Conservation (phyloP, 2,888 invertebrate genomes). For the Melanostoma scalare region DNA sequence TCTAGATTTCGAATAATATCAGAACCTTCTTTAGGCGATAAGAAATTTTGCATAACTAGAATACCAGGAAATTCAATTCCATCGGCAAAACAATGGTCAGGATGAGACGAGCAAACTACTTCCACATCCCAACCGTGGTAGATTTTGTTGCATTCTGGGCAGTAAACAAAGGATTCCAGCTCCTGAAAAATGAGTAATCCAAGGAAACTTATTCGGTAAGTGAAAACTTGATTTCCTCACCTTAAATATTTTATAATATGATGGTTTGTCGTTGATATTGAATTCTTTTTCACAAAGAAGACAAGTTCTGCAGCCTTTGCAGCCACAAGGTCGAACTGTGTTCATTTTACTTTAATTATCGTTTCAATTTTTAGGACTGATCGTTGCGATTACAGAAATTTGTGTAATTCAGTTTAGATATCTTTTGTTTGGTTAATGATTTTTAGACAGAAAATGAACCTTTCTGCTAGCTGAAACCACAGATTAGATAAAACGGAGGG, state of each 20-base stretch:
- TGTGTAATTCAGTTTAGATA: constrained; percentile 34
- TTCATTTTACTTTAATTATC: constrained; percentile 76
- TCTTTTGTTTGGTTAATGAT: constrained; percentile 34
- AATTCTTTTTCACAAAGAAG: constrained; percentile 90
- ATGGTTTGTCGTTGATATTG: constrained; percentile 79
- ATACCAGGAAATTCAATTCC: constrained; percentile 85
- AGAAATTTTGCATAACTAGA: constrained; percentile 88
- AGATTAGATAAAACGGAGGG: no score
- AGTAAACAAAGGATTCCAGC: constrained; percentile 87
- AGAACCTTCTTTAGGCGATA: constrained; percentile 87
- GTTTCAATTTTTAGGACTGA: background rate
- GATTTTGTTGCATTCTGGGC: constrained; percentile 88
- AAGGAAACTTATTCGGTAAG: constrained; percentile 2
- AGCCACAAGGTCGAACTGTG: constrained; percentile 89
- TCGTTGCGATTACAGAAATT: background rate
- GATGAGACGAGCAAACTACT: constrained; percentile 85
- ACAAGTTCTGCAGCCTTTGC: constrained; percentile 94
- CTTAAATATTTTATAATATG: constrained; percentile 77
- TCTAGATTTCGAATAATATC: constrained; percentile 88
- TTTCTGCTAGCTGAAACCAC: no score
- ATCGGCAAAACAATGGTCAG: constrained; percentile 83
- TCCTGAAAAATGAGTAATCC: constrained; percentile 80
- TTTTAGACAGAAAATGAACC: constrained; percentile 5
- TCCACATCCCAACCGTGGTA: constrained; percentile 89
- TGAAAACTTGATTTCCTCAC: constrained; percentile 75